Percentiles rank a stretch among this genome's conserved stretches.
Conservation (phyloP, 2,113 vertebrate species). For the Bettongia penicillata region DNA sequence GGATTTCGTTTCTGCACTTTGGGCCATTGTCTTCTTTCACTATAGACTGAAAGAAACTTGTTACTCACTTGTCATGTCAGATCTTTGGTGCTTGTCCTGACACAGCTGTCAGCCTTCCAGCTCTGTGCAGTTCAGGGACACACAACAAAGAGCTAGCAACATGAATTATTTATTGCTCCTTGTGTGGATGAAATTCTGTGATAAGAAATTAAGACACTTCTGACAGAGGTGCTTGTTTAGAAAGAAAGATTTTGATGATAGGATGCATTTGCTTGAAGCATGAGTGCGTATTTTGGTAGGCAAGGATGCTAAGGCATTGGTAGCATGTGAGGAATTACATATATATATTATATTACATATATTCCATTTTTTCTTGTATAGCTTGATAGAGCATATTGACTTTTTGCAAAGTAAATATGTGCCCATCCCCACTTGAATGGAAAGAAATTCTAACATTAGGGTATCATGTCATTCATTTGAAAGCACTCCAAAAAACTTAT, state of each 20-base stretch:
- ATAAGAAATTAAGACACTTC: conserved; percentile 90
- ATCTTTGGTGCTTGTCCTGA: conserved; percentile 89
- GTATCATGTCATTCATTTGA: conserved; percentile 6
- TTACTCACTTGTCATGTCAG: conserved; percentile 91
- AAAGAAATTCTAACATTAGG: conserved; percentile 3
- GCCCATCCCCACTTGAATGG: neutral
- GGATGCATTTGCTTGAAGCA: conserved; percentile 74
- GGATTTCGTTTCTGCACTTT: conserved; percentile 83
- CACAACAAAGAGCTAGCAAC: conserved; percentile 86
- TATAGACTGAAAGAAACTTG: conserved; percentile 88
- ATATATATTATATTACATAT: conserved; percentile 40
- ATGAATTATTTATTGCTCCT: conserved; percentile 92
- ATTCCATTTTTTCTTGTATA: conserved; percentile 21
- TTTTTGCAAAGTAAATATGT: neutral
- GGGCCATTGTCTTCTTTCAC: conserved; percentile 85
- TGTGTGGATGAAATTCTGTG: conserved; percentile 87
- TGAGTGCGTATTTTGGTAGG: conserved; percentile 57
- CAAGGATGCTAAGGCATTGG: conserved; percentile 64
- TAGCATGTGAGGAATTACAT: conserved; percentile 24
- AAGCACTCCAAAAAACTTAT: conserved; percentile 5
- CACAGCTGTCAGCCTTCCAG: conserved; percentile 89
- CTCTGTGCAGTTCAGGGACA: conserved; percentile 86
- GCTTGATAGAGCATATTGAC: conserved; percentile 35
- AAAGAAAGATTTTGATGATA: conserved; percentile 81
- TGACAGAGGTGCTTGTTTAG: conserved; percentile 83